A percentile compares a stretch with the other conserved stretches of the same genome.
Conservation (phyloP, 2,113 vertebrate genomes). For the Ascaphus truei region DNA sequence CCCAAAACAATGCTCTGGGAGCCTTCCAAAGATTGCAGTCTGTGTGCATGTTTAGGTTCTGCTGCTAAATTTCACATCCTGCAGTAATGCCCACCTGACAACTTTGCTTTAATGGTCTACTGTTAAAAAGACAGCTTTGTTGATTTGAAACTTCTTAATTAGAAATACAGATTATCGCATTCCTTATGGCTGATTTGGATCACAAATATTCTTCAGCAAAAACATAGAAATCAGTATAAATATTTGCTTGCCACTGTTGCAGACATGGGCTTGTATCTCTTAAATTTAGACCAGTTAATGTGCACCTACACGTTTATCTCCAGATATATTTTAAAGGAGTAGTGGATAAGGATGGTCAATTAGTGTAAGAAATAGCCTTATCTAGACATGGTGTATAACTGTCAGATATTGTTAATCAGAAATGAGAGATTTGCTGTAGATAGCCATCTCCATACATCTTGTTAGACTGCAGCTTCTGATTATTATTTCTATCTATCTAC, state of each 20-base stretch:
- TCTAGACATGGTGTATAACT: too few species aligned
- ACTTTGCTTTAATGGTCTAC: slow-evolving; percentile 3
- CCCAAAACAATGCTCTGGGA: slow-evolving; percentile 49
- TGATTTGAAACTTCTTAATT: slow-evolving; percentile 13
- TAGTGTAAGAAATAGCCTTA: too few species aligned
- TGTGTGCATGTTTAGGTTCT: slow-evolving; percentile 41
- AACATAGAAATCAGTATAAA: neutral
- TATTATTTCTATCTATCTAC: too few species aligned
- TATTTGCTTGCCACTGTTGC: neutral
- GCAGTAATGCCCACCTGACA: slow-evolving; percentile 37
- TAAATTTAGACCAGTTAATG: neutral
- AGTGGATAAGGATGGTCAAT: too few species aligned
- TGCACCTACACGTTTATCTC: too few species aligned
- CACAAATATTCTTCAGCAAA: neutral
- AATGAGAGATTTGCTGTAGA: too few species aligned
- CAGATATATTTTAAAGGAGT: too few species aligned
- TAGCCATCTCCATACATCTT: too few species aligned
- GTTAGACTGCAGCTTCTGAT: too few species aligned
- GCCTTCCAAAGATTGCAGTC: slow-evolving; percentile 47
- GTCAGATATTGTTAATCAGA: too few species aligned
- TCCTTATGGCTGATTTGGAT: slow-evolving; percentile 22
- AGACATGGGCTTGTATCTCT: neutral
- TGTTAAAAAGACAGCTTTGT: slow-evolving; percentile 19
- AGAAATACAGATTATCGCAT: slow-evolving; percentile 20
- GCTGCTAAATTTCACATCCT: slow-evolving; percentile 40